Percentiles rank a stretch among this genome's conserved stretches.
Evolutionary conservation across 1,140 invertebrate species (phyloP).

Genomic region (Danaus melanippus): DNA sequence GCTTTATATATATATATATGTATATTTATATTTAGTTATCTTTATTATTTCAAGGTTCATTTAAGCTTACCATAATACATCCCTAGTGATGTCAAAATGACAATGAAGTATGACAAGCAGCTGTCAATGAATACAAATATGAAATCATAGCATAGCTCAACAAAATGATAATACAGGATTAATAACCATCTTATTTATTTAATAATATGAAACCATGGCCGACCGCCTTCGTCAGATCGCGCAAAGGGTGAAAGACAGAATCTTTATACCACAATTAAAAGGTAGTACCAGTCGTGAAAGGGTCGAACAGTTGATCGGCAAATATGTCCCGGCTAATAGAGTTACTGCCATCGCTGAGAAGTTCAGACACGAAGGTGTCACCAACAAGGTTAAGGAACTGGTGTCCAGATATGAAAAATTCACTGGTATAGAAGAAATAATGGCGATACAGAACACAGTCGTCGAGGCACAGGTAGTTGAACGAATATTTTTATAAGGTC

Average conservation of each 20-base stretch:
- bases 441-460: constrained; percentile 66
- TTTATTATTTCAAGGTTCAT: too few relatives aligned
- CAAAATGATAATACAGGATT: constrained; percentile 32
- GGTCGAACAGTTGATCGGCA: constrained; percentile 52
- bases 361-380: constrained; percentile 47
- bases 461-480: constrained; percentile 59
- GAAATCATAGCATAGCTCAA: constrained; percentile 41
- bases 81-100: too few relatives aligned
- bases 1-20: too few relatives aligned
- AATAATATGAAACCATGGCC: constrained; percentile 57
- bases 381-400: constrained; percentile 47
- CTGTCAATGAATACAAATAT: constrained; percentile 12
- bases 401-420: constrained; percentile 67
- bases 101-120: neutral
- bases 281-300: constrained; percentile 35
- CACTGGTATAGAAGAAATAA: constrained; percentile 67
- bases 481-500: too few relatives aligned
- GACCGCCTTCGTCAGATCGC: constrained; percentile 51
- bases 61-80: too few relatives aligned
- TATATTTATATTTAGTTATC: too few relatives aligned
- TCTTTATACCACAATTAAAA: constrained; percentile 40
- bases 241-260: constrained; percentile 48
- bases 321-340: constrained; percentile 48
- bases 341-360: constrained; percentile 53
- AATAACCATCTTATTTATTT: constrained; percentile 28